Evolutionary conservation across 2,113 vertebrate species (phyloP).

Genomic region (Ailurus styani): DNA sequence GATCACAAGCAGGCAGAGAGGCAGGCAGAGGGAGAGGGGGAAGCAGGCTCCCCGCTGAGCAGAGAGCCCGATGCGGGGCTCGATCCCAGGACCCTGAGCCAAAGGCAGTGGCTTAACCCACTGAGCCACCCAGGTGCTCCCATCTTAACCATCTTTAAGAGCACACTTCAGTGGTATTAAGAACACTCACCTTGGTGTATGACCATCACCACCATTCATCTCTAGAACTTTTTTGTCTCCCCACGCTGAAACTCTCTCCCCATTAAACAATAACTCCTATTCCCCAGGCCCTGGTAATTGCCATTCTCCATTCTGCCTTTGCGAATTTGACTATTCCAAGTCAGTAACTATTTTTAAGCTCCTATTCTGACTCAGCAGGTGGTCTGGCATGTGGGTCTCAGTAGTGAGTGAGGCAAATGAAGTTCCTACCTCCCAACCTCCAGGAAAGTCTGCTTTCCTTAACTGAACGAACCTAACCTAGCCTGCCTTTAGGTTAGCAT

Average conservation of each 20-base stretch:
- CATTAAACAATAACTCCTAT: not conserved
- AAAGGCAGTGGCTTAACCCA: too few species aligned
- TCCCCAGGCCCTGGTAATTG: not conserved
- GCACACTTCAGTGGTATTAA: not conserved
- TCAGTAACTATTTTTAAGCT: not conserved
- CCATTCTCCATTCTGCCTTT: not conserved
- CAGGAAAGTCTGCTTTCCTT: not conserved
- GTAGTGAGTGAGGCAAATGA: not conserved
- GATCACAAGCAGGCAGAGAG: too few species aligned
- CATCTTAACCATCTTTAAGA: not conserved
- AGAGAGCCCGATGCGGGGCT: too few species aligned
- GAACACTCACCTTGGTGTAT: too few species aligned
- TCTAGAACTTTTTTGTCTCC: not conserved
- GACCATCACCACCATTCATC: not conserved
- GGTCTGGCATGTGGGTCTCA: not conserved
- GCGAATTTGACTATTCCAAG: not conserved
- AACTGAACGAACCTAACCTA: not conserved
- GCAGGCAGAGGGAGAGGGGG: too few species aligned
- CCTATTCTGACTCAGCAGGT: not conserved
- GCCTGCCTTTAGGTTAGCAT: not conserved
- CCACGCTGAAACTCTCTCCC: not conserved
- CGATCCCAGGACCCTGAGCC: too few species aligned
- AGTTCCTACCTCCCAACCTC: too few species aligned
- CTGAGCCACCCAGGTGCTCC: too few species aligned
- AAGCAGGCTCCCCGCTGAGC: too few species aligned